Conservation (phyloP, 53 echinoderm and acorn worm species). For the Patiria pectinifera region DNA sequence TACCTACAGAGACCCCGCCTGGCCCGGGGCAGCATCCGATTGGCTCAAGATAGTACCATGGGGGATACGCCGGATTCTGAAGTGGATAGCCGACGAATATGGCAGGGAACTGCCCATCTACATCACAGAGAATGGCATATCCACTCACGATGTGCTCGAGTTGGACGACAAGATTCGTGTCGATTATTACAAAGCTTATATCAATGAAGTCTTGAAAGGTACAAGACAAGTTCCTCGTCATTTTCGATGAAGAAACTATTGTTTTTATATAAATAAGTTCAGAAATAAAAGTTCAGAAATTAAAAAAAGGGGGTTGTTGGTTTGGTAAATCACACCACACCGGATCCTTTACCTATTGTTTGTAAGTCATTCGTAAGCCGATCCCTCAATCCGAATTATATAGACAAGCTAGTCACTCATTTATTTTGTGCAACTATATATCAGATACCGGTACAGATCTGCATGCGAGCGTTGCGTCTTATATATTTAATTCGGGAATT, state of each 20-base stretch:
- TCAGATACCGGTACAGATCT: too few species aligned
- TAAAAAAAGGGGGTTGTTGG: too few species aligned
- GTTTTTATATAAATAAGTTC: not conserved
- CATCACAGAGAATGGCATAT: constrained; percentile 94
- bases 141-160: constrained; percentile 77
- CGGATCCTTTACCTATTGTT: too few species aligned
- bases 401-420: too few species aligned
- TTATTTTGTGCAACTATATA: too few species aligned
- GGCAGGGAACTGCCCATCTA: constrained; percentile 72
- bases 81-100: constrained; percentile 87
- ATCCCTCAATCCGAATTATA: too few species aligned
- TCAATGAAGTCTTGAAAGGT: constrained; percentile 95
- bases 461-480: too few species aligned
- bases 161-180: constrained; percentile 74
- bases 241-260: not conserved
- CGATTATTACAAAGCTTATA: constrained; percentile 88
- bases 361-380: too few species aligned
- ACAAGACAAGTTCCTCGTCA: not conserved
- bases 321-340: too few species aligned
- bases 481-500: too few species aligned
- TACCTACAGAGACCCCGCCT: constrained; percentile 33
- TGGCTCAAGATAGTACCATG: constrained; percentile 86
- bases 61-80: constrained; percentile 80
- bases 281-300: too few species aligned
- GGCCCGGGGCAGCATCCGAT: constrained; percentile 67